A percentile compares a stretch with the other conserved stretches of the same genome.
These are phyloP conservation scores for Cotesia vestalis DNA, from an alignment of 1,140 invertebrate species.

Conservation along the genomic window DNA sequence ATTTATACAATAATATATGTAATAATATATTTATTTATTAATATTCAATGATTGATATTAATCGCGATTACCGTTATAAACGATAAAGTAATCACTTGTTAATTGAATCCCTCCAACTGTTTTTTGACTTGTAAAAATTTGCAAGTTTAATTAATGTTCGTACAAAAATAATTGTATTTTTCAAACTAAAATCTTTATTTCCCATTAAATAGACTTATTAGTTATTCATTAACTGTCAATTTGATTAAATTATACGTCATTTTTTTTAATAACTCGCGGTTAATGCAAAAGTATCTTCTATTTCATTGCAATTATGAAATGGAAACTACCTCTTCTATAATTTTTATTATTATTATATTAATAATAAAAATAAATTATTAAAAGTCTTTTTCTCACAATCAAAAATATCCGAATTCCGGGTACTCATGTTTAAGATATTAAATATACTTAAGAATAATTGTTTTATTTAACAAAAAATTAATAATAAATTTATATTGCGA, in stretches of 20 bases:
- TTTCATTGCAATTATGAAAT: neutral
- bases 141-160: neutral
- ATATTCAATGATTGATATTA: neutral
- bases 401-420: neutral
- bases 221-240: too few relatives aligned
- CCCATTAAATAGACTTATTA: too few relatives aligned
- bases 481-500: neutral
- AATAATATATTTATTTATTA: constrained; percentile 1
- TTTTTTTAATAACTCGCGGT: too few relatives aligned
- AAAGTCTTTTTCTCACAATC: constrained; percentile 11
- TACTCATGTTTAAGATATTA: neutral
- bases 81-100: too few relatives aligned
- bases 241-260: too few relatives aligned
- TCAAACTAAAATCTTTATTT: too few relatives aligned
- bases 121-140: neutral
- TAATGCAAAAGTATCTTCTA: constrained; percentile 6
- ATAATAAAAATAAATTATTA: neutral
- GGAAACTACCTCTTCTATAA: neutral
- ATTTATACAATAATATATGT: neutral
- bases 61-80: too few relatives aligned
- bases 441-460: neutral
- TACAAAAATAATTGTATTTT: too few relatives aligned
- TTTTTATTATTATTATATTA: neutral
- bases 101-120: constrained; percentile 9
- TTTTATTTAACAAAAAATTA: neutral